These are phyloP conservation scores for Drosophila parthenogenetica DNA, from an alignment of 2,888 invertebrate species.

Conservation along the genomic window DNA sequence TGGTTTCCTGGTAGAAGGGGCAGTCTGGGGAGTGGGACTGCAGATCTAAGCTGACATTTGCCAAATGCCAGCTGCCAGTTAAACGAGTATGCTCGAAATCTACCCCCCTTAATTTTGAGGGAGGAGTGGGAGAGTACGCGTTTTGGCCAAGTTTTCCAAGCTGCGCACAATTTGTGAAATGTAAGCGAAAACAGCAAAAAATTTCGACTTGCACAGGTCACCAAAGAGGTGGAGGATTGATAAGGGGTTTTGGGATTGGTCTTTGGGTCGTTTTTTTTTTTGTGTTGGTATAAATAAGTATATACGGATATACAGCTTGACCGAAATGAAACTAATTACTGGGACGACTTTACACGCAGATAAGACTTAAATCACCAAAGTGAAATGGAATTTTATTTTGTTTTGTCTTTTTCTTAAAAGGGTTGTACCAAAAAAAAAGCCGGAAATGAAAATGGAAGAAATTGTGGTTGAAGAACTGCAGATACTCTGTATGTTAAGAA, in stretches of 20 bases:
- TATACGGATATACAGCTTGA: conserved; percentile 30
- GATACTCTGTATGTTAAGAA: conserved; percentile 16
- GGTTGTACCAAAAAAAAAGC: conserved; percentile 15
- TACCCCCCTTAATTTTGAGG: background rate
- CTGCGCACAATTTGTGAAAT: conserved; percentile 66
- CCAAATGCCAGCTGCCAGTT: conserved; percentile 51
- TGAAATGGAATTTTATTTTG: conserved; percentile 40
- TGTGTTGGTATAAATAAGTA: background rate
- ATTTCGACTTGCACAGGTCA: conserved; percentile 49
- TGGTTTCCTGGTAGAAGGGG: conserved; percentile 12
- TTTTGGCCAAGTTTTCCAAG: conserved; percentile 41
- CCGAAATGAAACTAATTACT: conserved; percentile 74
- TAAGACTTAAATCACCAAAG: conserved; percentile 74
- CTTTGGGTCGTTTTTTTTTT: conserved; percentile 1
- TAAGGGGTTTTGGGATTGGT: background rate
- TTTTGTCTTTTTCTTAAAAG: conserved; percentile 16
- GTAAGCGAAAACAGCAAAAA: conserved; percentile 63
- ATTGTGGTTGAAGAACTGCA: background rate
- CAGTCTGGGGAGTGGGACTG: background rate
- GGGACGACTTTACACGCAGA: conserved; percentile 72
- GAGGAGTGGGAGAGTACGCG: background rate
- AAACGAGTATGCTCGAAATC: conserved; percentile 23
- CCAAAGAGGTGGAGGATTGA: background rate
- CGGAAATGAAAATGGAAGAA: background rate
- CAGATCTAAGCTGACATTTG: conserved; percentile 70